Evolutionary conservation across 1,140 invertebrate genomes (phyloP), one percentile per base, ranked within the genome.

Genomic region (Drosophila funebris): DNA sequence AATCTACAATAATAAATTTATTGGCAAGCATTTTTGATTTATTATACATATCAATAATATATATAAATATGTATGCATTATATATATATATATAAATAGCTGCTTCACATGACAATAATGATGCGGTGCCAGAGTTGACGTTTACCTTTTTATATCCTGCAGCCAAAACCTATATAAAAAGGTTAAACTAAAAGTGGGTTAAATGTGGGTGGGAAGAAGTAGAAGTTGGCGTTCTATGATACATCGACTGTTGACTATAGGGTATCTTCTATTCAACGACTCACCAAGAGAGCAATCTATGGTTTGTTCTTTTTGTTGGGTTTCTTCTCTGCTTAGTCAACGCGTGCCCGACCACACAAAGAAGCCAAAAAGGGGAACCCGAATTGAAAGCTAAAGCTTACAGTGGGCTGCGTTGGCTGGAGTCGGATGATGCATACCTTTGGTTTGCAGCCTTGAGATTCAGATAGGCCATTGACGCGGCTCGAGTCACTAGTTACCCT

Each of bases 1-100:
- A 83, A 87, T 87, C 82, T 76, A 88, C 78, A 83, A 79, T 88
- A 88, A 88, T 88, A 88, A 79, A 88, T 88, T 88, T 88, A 88
- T 88, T 88, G 83, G 79, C 76, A 71, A 73, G 73, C 62, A 88
- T 88, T 88, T 82, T 88, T 88, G 83, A 88, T 88, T 88, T 88
- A 88, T 88, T 83, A 74, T 83, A 72, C 76, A 66, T 69, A 81
- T 88, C 78, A 76, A 78, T 88, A 88, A 87, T 60, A 87, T 22
- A 57, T 64, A 70, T 18, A 29, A 62, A 50, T 36, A 16, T 41
- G 14, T 13, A 29, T 44, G 27, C 37, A 36, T 27, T 31, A 31
- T 22, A 27, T 52, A 39, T 22, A 27, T 52, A 39, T 52, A 29
- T 52, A 57, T 87, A 75, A 84, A 85, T 87, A 76, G 74, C 78